Conservation (phyloP, 2,113 vertebrate species). For the Oncorhynchus keta region DNA sequence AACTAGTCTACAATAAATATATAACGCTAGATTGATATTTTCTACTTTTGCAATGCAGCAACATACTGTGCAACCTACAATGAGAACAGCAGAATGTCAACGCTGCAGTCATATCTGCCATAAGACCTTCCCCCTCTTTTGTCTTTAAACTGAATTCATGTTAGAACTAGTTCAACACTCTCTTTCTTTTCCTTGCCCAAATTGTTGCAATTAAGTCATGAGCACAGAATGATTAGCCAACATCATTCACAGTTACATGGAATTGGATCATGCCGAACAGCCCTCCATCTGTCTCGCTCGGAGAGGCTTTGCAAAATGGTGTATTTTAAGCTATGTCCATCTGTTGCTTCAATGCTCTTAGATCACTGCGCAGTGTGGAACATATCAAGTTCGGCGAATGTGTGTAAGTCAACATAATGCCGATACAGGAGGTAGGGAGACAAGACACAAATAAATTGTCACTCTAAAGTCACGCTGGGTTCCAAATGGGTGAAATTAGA, state of each 20-base stretch:
- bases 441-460: neutral
- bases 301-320: slow-evolving; percentile 37
- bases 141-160: too few relatives aligned
- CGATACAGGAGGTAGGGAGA: neutral
- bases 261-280: slow-evolving; percentile 26
- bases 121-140: too few relatives aligned
- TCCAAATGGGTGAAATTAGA: slow-evolving; percentile 7
- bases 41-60: neutral
- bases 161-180: too few relatives aligned
- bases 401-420: neutral
- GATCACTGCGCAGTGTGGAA: neutral
- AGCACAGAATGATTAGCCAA: slow-evolving; percentile 20
- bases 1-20: neutral
- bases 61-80: neutral
- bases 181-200: too few relatives aligned
- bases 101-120: neutral
- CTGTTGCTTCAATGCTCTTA: slow-evolving; percentile 45
- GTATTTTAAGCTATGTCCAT: slow-evolving; percentile 51
- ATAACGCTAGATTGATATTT: neutral
- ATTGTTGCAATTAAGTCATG: too few relatives aligned
- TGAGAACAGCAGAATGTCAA: neutral
- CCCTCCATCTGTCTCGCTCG: slow-evolving; percentile 55
- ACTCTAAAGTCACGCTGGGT: too few relatives aligned
- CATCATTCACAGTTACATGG: slow-evolving; percentile 45
- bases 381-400: neutral